A percentile compares a stretch with the other conserved stretches of the same genome.
These are phyloP conservation scores for Pristionchus entomophagus DNA, from an alignment of 2,888 invertebrate species.

Conservation along the genomic window DNA sequence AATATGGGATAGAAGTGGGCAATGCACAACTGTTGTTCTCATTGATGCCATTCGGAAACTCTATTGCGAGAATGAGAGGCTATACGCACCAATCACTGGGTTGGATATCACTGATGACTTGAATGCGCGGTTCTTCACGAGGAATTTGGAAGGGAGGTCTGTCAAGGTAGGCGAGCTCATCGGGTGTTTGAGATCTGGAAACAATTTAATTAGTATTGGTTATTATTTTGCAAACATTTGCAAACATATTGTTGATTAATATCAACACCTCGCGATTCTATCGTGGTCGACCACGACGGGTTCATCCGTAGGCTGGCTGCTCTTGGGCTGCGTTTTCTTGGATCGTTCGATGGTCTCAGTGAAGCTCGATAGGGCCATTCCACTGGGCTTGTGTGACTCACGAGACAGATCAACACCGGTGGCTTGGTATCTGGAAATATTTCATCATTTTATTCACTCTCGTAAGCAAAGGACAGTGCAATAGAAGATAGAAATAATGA, in stretches of 20 bases:
- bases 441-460: background rate
- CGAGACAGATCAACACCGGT: background rate
- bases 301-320: background rate
- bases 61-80: background rate
- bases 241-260: background rate
- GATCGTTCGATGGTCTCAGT: constrained; percentile 15
- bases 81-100: background rate
- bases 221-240: background rate
- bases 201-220: background rate
- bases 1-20: background rate
- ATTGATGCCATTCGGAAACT: background rate
- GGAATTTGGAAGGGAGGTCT: background rate
- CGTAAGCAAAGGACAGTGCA: background rate
- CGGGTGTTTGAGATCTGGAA: background rate
- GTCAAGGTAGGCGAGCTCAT: background rate
- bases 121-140: background rate
- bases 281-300: background rate
- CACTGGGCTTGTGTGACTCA: background rate
- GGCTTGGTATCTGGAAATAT: background rate
- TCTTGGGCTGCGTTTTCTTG: background rate
- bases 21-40: too few relatives aligned
- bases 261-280: background rate
- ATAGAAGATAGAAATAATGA: background rate
- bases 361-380: constrained; percentile 16
- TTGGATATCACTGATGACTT: background rate